Conservation (phyloP, 2,888 invertebrate species). For the Cephus sareptanus region DNA sequence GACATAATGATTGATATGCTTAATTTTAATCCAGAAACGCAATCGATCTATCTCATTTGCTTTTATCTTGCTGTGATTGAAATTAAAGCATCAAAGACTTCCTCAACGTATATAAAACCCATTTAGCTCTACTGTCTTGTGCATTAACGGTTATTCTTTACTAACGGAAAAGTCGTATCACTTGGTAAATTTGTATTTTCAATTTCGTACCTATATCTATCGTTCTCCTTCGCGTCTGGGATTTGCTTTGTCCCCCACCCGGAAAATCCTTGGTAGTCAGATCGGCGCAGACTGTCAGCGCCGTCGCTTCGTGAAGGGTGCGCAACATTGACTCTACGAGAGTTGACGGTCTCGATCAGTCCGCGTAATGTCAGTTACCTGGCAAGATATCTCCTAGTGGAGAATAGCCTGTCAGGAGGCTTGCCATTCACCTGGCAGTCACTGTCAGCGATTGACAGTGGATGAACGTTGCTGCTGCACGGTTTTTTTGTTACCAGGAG, state of each 20-base stretch:
- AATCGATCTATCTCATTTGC: background rate
- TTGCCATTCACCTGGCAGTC: background rate
- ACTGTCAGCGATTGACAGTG: background rate
- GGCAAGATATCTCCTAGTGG: constrained; percentile 17
- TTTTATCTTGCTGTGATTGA: background rate
- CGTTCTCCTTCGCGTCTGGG: background rate
- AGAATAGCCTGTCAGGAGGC: background rate
- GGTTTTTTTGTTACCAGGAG: background rate
- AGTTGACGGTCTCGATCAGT: constrained; percentile 30
- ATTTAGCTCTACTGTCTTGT: background rate
- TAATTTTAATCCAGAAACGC: background rate
- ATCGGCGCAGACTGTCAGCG: background rate
- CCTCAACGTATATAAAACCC: background rate
- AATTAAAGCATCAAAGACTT: background rate
- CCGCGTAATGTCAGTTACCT: constrained; percentile 32
- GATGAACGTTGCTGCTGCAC: background rate
- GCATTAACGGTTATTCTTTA: background rate
- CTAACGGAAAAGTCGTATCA: background rate
- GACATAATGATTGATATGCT: background rate
- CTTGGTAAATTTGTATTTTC: background rate
- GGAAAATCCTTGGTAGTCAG: background rate
- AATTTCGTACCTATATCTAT: background rate
- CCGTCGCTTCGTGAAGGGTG: background rate
- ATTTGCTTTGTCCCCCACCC: background rate
- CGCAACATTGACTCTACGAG: background rate